A percentile compares a stretch with the other conserved stretches of the same genome.
Evolutionary conservation across 2,113 vertebrate species (phyloP).

Genomic region (Peromyscus leucopus): DNA sequence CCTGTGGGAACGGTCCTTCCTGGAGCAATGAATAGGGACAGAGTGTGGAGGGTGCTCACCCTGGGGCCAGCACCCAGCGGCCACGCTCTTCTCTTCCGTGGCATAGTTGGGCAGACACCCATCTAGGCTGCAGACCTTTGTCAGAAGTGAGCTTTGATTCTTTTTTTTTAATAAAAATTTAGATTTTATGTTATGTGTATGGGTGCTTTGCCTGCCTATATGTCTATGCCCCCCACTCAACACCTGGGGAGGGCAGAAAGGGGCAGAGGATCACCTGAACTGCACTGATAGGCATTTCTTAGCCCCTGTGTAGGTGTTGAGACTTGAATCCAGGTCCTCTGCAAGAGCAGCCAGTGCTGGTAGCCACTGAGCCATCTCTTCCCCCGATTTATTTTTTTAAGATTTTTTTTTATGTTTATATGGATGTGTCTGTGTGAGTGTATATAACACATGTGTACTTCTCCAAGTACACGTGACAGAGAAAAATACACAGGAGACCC

Average conservation of each 20-base stretch:
- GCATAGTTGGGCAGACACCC: not conserved
- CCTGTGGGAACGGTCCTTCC: not conserved
- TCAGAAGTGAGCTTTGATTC: not conserved
- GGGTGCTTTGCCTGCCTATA: not conserved
- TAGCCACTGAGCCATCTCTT: not conserved
- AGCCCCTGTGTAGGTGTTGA: no score
- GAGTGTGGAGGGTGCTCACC: rapidly evolving
- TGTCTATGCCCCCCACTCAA: not conserved
- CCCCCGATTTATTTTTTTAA: not conserved
- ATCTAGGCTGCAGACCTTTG: not conserved
- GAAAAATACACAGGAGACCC: not conserved
- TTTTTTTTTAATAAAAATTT: not conserved
- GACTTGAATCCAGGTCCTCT: not conserved
- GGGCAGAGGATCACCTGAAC: not conserved
- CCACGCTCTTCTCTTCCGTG: not conserved
- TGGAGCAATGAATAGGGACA: not conserved
- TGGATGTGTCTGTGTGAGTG: not conserved
- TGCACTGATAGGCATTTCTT: not conserved
- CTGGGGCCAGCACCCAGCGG: not conserved
- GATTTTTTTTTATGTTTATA: not conserved
- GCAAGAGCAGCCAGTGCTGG: not conserved
- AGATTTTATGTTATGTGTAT: not conserved
- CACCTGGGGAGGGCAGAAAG: not conserved
- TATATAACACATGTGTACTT: no score
- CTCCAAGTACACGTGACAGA: not conserved